These are phyloP conservation scores for Lypha dubia DNA, from an alignment of 2,888 invertebrate species.

Conservation along the genomic window DNA sequence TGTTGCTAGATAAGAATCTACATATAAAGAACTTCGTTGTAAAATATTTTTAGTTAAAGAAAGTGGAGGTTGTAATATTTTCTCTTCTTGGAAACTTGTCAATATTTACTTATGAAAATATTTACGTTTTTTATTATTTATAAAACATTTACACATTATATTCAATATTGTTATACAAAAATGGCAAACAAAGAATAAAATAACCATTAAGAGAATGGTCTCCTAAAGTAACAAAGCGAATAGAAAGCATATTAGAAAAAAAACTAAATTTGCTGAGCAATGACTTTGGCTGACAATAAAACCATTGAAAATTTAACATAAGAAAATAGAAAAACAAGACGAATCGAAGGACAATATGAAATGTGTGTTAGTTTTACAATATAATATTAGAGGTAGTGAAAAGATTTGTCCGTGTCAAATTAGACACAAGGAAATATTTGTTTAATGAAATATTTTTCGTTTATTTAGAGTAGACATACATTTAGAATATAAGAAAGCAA, in stretches of 20 bases:
- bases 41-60: too few species aligned
- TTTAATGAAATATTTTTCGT: too few species aligned
- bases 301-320: conserved; percentile 53
- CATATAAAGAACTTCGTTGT: too few species aligned
- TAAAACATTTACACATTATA: too few species aligned
- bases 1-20: too few species aligned
- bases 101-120: conserved; percentile 5
- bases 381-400: neutral
- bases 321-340: conserved; percentile 30
- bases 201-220: conserved; percentile 45
- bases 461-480: too few species aligned
- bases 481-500: too few species aligned
- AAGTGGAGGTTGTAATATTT: too few species aligned
- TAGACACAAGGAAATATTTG: too few species aligned
- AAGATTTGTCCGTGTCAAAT: neutral
- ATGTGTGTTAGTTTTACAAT: neutral
- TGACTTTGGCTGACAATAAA: conserved; percentile 67
- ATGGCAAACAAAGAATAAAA: conserved; percentile 30
- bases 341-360: conserved; percentile 19
- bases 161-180: too few species aligned
- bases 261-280: conserved; percentile 58
- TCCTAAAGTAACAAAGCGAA: conserved; percentile 40
- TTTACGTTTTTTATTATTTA: conserved; percentile 18
- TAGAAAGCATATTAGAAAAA: conserved; percentile 2
- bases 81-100: neutral